Percentiles rank a stretch among this genome's conserved stretches.
Conservation (phyloP, 2,113 vertebrate genomes). For the Callaeas wilsoni region DNA sequence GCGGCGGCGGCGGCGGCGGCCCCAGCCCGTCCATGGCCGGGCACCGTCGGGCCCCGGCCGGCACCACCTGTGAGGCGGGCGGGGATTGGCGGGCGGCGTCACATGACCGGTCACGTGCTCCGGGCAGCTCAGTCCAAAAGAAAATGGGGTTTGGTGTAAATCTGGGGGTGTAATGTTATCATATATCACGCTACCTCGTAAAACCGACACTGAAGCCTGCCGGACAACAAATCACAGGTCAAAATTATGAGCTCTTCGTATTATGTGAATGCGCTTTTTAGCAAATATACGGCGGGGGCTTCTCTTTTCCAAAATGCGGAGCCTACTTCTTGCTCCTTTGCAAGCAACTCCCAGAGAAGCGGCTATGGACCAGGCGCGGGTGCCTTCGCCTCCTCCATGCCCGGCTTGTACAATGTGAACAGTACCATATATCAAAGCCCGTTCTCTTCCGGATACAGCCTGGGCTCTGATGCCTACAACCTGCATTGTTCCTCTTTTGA, state of each 20-base stretch:
- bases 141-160: conserved; percentile 98
- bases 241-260: conserved; percentile 96
- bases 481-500: conserved; percentile 84
- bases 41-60: conserved; percentile 61
- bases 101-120: conserved; percentile 86
- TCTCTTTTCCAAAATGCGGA: conserved; percentile 87
- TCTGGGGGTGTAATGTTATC: conserved; percentile 95
- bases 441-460: conserved; percentile 81
- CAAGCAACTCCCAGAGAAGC: conserved; percentile 81
- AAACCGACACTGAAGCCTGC: conserved; percentile 96
- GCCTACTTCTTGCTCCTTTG: conserved; percentile 83
- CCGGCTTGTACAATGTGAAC: conserved; percentile 88
- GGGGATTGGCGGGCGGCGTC: conserved; percentile 82
- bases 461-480: conserved; percentile 81
- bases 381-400: conserved; percentile 79
- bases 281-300: conserved; percentile 87
- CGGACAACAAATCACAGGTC: conserved; percentile 94
- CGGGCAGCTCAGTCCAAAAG: conserved; percentile 82
- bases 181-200: conserved; percentile 98
- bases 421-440: conserved; percentile 81
- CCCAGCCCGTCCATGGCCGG: conserved; percentile 56
- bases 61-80: conserved; percentile 78
- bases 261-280: conserved; percentile 95
- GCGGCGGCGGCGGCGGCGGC: background rate
- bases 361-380: conserved; percentile 79